phyloP scores from a whole-genome alignment of 2,888 invertebrate genomes.

The Chrysolina oricalcia region DNA sequence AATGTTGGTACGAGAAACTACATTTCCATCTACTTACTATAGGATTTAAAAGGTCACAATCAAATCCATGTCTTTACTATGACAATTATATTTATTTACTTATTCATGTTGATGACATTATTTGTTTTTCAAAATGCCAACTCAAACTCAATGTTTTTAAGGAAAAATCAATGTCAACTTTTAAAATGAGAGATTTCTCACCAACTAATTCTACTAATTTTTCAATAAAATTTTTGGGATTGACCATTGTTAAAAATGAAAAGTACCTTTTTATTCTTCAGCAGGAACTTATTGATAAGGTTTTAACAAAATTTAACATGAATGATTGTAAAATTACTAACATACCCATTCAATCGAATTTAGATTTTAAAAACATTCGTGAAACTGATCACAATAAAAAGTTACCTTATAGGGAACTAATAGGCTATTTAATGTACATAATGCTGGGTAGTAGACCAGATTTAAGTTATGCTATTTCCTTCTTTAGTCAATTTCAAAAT shows the following conservation, averaged over 20 bases:
- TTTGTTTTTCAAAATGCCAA: constrained; percentile 32
- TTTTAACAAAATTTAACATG: constrained; percentile 31
- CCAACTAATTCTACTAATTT: neutral
- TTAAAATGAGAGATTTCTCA: constrained; percentile 23
- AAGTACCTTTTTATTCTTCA: constrained; percentile 19
- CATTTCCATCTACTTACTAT: constrained; percentile 11
- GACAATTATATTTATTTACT: constrained; percentile 31
- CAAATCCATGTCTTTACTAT: constrained; percentile 41
- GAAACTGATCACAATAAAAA: constrained; percentile 5
- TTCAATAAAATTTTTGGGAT: constrained; percentile 31
- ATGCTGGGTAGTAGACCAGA: constrained; percentile 50
- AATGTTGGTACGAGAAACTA: constrained; percentile 27
- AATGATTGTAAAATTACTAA: constrained; percentile 26
- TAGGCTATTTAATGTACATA: constrained; percentile 51
- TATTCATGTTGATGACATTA: constrained; percentile 40
- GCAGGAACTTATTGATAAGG: constrained; percentile 26
- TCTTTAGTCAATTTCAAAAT: constrained; percentile 53
- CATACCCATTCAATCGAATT: constrained; percentile 33
- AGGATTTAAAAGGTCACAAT: constrained; percentile 28
- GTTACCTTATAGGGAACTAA: constrained; percentile 38
- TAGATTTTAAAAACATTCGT: constrained; percentile 15
- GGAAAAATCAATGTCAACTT: constrained; percentile 16
- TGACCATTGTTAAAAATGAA: constrained; percentile 20
- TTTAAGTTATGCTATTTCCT: constrained; percentile 47
- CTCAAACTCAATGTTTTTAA: constrained; percentile 19